Evolutionary conservation across 2,888 invertebrate species (phyloP), one percentile per base, ranked within the genome.

Genomic region (Koerneria pararmatus): DNA sequence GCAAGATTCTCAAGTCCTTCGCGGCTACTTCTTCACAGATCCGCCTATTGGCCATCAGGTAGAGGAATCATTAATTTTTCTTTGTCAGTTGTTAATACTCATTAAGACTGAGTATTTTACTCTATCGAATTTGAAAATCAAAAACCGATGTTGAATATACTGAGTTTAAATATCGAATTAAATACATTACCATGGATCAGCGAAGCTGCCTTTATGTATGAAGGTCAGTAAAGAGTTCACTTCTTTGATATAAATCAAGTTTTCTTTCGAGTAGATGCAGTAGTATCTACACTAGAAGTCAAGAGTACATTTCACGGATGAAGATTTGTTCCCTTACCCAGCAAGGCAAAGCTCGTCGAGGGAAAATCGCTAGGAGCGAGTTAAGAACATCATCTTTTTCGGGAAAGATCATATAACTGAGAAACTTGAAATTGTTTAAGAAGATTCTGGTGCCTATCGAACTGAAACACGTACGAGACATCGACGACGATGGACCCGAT

Each of bases 361-460:
- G n/a, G n/a, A n/a, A n/a, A n/a, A n/a, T n/a, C n/a, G n/a, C n/a
- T n/a, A 34, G 15, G 58, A 8, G 15, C 58, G 11, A n/a, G 15
- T 24, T 1, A 24, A 19, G n/a, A 24, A 54, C 19, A n/a, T 15
- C n/a, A 15, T 22, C 22, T 54, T 54, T 54, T 54, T 31, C 62
- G n/a, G 59, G 27, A 27, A 8, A n/a, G 11, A 24, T 8, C 31
- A 22, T 41, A 53, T 3, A n/a, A n/a, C n/a, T 37, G 19, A 22
- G 19, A 64, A 37, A 34, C n/a, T 15, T 31, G 11, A n/a, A 57
- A 22, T 15, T 8, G 29, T 69, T 78, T 59, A 69, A 82, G 80
- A 82, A 77, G 64, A 80, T 82, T 5, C 72, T 82, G 3, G 82
- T 82, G 24, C 82, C 82, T 1, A 80, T 82, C n/a, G 80, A 78